Evolutionary conservation across 2,888 invertebrate species (phyloP).

Genomic region (Drosophila nr. medialis): DNA sequence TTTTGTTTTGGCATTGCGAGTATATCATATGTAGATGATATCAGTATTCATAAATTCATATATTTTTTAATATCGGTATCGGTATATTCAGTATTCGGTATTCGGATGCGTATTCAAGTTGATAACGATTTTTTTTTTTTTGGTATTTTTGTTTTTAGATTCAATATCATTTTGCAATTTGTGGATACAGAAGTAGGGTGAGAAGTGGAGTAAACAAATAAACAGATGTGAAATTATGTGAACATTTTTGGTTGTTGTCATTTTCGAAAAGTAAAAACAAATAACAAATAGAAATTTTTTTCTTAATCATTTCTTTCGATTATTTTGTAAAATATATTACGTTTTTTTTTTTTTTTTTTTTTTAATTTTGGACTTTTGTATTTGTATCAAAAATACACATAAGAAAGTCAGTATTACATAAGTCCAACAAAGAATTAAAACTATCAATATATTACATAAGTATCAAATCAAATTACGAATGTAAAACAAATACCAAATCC

Average conservation of each 20-base stretch:
- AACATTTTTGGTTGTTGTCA: constrained; percentile 75
- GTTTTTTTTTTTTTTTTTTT: constrained; percentile 30
- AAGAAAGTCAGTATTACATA: constrained; percentile 58
- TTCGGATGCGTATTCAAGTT: constrained; percentile 51
- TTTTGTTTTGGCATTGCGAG: constrained; percentile 50
- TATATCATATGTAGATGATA: constrained; percentile 40
- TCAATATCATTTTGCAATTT: constrained; percentile 73
- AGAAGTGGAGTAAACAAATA: constrained; percentile 84
- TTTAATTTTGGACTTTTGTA: constrained; percentile 28
- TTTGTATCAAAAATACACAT: constrained; percentile 33
- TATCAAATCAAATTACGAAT: constrained; percentile 55
- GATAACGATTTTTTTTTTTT: constrained; percentile 36
- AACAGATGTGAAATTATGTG: constrained; percentile 84
- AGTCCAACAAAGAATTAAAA: constrained; percentile 50
- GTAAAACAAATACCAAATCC: constrained; percentile 36
- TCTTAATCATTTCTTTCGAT: constrained; percentile 28
- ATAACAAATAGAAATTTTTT: constrained; percentile 51
- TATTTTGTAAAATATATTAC: constrained; percentile 12
- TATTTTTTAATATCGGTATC: constrained; percentile 40
- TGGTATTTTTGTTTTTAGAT: constrained; percentile 39
- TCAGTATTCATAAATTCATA: constrained; percentile 25
- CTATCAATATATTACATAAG: constrained; percentile 43
- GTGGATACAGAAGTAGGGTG: constrained; percentile 81
- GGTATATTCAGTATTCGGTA: constrained; percentile 59
- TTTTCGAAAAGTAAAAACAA: constrained; percentile 57